These are phyloP conservation scores for Lissonota sp. DNA, from an alignment of 2,888 invertebrate genomes.

Conservation along the genomic window DNA sequence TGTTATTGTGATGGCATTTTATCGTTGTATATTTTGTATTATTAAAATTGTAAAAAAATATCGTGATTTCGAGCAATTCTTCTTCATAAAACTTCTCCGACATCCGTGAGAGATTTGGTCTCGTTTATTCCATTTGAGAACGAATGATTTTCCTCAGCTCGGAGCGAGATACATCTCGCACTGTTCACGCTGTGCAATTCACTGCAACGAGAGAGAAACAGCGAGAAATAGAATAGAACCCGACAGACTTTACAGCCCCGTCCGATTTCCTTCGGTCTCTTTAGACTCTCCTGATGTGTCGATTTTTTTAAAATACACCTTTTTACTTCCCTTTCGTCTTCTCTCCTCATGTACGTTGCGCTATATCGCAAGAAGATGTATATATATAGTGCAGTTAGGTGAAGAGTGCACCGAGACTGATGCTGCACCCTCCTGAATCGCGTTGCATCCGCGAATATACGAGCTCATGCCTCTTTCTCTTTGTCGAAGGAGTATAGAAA, in stretches of 20 bases:
- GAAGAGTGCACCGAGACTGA: constrained; percentile 39
- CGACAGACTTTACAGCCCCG: constrained; percentile 46
- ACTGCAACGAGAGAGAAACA: background rate
- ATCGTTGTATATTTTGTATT: constrained; percentile 5
- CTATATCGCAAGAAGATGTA: constrained; percentile 27
- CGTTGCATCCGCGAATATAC: constrained; percentile 38
- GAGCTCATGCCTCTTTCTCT: constrained; percentile 6
- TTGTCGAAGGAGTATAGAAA: constrained; percentile 21
- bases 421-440: constrained; percentile 40
- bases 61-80: background rate
- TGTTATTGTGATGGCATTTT: constrained; percentile 3
- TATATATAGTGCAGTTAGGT: constrained; percentile 18
- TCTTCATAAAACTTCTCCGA: background rate
- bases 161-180: background rate
- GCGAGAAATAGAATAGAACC: constrained; percentile 24
- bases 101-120: constrained; percentile 7
- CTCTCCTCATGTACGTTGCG: constrained; percentile 15
- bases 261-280: constrained; percentile 53
- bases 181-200: constrained; percentile 28
- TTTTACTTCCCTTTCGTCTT: background rate
- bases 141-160: background rate
- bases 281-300: constrained; percentile 34
- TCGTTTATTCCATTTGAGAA: background rate
- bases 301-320: constrained; percentile 9
- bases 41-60: constrained; percentile 21